Conservation (phyloP, 53 echinoderm and acorn worm species). For the Holothuria scabra region DNA sequence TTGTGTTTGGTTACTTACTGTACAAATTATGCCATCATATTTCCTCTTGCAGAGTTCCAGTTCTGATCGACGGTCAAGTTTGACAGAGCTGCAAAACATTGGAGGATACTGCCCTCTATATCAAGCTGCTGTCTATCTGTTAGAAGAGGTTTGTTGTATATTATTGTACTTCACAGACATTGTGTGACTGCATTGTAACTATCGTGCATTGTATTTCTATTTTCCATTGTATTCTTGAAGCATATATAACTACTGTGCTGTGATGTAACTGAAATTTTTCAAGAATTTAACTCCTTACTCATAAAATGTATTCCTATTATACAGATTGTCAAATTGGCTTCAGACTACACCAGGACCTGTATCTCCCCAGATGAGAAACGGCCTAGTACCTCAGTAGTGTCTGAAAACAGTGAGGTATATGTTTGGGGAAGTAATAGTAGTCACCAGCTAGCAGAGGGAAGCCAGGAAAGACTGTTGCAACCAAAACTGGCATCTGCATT, state of each 20-base stretch:
- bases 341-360: conserved; percentile 93
- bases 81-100: conserved; percentile 78
- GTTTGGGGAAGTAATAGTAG: conserved; percentile 99
- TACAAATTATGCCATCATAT: neutral
- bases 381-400: conserved; percentile 79
- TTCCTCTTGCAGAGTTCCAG: conserved; percentile 69
- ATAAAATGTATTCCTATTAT: neutral
- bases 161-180: too few relatives aligned
- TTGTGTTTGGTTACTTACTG: neutral
- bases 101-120: conserved; percentile 89
- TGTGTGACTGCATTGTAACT: too few relatives aligned
- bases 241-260: too few relatives aligned
- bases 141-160: conserved; percentile 77
- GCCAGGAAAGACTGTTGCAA: conserved; percentile 95
- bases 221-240: too few relatives aligned
- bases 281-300: too few relatives aligned
- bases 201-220: too few relatives aligned
- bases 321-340: conserved; percentile 83
- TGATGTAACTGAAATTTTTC: too few relatives aligned
- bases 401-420: conserved; percentile 97
- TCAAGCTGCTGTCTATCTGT: conserved; percentile 90
- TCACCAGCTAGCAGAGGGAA: conserved; percentile 96
- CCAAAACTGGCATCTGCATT: conserved; percentile 88
- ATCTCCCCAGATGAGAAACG: conserved; percentile 89
- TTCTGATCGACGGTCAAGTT: conserved; percentile 73